Base-by-base conservation (phyloP, 2,113 vertebrate species). In the Penelope pileata region DNA sequence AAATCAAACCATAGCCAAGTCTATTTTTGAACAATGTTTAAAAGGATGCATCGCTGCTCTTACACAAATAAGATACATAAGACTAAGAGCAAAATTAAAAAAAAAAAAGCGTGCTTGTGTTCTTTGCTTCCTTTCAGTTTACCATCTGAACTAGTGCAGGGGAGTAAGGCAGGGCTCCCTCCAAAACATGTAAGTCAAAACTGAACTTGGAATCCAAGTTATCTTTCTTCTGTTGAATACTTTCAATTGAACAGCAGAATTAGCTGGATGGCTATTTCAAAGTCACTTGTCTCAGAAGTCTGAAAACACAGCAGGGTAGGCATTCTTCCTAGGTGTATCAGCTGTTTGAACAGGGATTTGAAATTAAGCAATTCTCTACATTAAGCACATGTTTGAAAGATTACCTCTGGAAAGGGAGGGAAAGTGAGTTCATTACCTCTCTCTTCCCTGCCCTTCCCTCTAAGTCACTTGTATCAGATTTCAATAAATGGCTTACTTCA, bases 401-500 rank as follows among this genome's bases (percentile, higher is more conserved):
- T 40, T 58, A 90, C 54, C 45, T 94, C 50, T 43, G 42, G 21
- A 76, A 91, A 69, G 29, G 24, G 40, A 88, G 12, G 59, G 85
- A 80, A 87, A 83, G 13, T 3, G 14, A 83, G 50, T 47, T 94
- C 3, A 5, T 59, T 69, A 79, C 58, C n/a, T 68, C 66, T 86
- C 38, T 73, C 45, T 53, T 81, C 50, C 50, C 48, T 86, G 43
- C 5, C 38, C 48, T 83, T 62, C 42, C 12, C 21, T 58, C 80
- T 77, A 86, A 94, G 68, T 59, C 63, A 77, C 42, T 77, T 30
- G 6, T 40, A 84, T 87, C 38, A 80, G 22, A 63, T 90, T 91
- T 73, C 93, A 74, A 67, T 38, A 82, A 85, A 43, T 56, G 50
- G 50, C 94, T 90, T 85, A 90, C 84, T 90, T 92, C 78, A 92